Conservation (phyloP, 2,797 vertebrate species). For the Pampus argenteus region DNA sequence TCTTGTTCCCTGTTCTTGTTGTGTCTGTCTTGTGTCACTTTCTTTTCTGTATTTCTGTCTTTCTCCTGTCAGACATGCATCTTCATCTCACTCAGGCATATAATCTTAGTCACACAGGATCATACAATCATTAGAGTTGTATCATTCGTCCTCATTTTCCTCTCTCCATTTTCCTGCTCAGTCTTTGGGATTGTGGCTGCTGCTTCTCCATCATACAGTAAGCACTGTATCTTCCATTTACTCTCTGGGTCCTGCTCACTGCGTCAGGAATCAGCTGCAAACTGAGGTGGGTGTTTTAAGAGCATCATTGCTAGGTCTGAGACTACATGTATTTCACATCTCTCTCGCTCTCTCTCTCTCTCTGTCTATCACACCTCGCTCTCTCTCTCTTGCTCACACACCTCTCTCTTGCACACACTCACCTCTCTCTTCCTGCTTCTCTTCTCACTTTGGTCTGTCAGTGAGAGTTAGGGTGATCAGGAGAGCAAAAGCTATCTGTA, state of each 20-base stretch:
- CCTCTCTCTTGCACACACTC: conserved; percentile 15
- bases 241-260: conserved; percentile 71
- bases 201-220: conserved; percentile 57
- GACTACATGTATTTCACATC: conserved; percentile 59
- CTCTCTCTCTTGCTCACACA: conserved; percentile 1
- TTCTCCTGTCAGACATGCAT: conserved; percentile 58
- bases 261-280: conserved; percentile 79
- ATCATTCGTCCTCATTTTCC: conserved; percentile 38
- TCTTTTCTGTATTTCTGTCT: conserved; percentile 42
- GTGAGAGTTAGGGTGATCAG: conserved; percentile 54
- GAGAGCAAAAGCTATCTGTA: conserved; percentile 30
- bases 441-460: conserved; percentile 56
- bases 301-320: conserved; percentile 62
- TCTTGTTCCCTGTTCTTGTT: conserved; percentile 28
- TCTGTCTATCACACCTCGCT: conserved; percentile 30
- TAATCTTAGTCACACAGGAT: conserved; percentile 54
- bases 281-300: conserved; percentile 83
- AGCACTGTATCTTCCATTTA: conserved; percentile 63
- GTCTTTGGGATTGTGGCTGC: conserved; percentile 67
- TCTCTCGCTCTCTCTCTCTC: conserved; percentile 29
- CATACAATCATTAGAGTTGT: conserved; percentile 55
- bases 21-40: conserved; percentile 61
- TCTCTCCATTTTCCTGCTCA: conserved; percentile 45
- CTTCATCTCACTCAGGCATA: conserved; percentile 56
- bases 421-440: conserved; percentile 34